Percentiles rank a stretch among this genome's conserved stretches.
Conservation (phyloP, 2,797 vertebrate species). For the Podarcis lilfordi region DNA sequence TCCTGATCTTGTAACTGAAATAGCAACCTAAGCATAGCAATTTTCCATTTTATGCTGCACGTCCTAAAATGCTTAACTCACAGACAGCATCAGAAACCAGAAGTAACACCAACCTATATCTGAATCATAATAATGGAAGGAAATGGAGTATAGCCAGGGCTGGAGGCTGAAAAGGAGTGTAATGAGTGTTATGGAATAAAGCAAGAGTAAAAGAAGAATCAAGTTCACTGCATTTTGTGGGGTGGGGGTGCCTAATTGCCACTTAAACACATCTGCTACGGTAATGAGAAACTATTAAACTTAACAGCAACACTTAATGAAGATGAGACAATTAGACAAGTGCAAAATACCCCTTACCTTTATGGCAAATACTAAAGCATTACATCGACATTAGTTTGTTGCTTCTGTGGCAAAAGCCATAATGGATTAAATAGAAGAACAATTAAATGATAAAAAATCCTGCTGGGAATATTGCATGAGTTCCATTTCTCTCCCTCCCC, state of each 20-base stretch:
- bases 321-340: slow-evolving; percentile 12
- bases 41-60: neutral
- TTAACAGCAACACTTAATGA: slow-evolving; percentile 17
- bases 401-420: neutral
- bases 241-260: slow-evolving; percentile 8
- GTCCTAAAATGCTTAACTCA: neutral
- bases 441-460: neutral
- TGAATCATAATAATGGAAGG: slow-evolving; percentile 5
- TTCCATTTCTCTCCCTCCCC: neutral
- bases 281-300: slow-evolving; percentile 39
- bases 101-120: neutral
- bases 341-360: slow-evolving; percentile 17
- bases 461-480: neutral
- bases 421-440: neutral
- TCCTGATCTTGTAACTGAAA: neutral
- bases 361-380: neutral
- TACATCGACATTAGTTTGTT: neutral
- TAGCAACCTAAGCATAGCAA: neutral
- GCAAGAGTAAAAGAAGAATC: slow-evolving; percentile 15
- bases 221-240: slow-evolving; percentile 3
- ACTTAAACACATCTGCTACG: slow-evolving; percentile 28
- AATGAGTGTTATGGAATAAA: slow-evolving; percentile 2
- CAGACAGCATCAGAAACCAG: neutral
- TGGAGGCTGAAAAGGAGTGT: neutral
- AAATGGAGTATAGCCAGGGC: neutral